Evolutionary conservation across 2,797 vertebrate species (phyloP).

Genomic region (Fundulus diaphanus): DNA sequence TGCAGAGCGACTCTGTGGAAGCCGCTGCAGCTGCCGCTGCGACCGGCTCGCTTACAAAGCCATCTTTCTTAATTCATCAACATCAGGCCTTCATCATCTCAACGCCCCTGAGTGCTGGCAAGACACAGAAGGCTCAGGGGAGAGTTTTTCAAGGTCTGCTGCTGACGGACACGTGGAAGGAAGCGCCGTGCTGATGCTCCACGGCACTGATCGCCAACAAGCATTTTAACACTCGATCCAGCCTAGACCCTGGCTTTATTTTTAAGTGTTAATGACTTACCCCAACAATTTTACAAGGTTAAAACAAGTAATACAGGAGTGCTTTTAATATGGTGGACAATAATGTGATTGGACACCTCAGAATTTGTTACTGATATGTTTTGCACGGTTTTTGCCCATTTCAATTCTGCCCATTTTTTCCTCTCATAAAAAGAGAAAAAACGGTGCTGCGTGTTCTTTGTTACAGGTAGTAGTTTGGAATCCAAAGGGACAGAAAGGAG

Average conservation of each 20-base stretch:
- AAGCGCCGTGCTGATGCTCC: not conserved
- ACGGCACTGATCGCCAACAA: not conserved
- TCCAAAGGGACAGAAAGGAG: not conserved
- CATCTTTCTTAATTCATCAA: constrained; percentile 24
- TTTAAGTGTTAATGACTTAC: not conserved
- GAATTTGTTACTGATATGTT: not conserved
- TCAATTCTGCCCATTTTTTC: too few species aligned
- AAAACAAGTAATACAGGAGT: not conserved
- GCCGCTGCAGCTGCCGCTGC: constrained; percentile 52
- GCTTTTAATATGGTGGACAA: not conserved
- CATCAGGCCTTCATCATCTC: constrained; percentile 45
- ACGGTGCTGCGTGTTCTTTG: not conserved
- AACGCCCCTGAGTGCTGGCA: constrained; percentile 27
- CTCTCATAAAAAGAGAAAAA: too few species aligned
- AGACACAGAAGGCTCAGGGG: constrained; percentile 13
- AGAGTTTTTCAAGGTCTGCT: constrained; percentile 9
- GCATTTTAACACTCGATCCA: not conserved
- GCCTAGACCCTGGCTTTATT: not conserved
- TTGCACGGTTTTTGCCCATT: not conserved
- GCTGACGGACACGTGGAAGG: constrained; percentile 25
- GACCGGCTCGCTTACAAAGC: constrained; percentile 26
- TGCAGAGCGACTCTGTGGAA: constrained; percentile 34
- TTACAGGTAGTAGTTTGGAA: not conserved
- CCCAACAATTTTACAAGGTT: not conserved
- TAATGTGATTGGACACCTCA: not conserved